Evolutionary conservation across 2,797 vertebrate species (phyloP).

Genomic region (Pangasius macronema): DNA sequence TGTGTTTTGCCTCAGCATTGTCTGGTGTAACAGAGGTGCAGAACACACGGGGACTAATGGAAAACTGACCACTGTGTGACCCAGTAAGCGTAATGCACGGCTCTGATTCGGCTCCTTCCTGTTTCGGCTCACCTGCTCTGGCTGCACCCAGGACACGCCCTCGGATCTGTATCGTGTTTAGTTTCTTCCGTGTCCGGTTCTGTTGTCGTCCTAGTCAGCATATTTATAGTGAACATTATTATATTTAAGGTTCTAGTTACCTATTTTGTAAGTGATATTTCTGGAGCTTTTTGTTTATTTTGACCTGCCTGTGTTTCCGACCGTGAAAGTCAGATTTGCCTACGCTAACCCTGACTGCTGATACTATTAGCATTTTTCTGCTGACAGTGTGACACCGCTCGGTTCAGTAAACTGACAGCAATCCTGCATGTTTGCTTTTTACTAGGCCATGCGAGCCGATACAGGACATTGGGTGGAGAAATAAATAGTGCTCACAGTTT

Average conservation of each 20-base stretch:
- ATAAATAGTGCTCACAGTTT: neutral
- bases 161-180: neutral
- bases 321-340: neutral
- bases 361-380: neutral
- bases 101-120: slow-evolving; percentile 3
- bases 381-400: neutral
- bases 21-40: slow-evolving; percentile 6
- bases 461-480: neutral
- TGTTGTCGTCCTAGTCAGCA: neutral
- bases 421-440: slow-evolving; percentile 1
- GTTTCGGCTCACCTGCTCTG: neutral
- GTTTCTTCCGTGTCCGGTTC: neutral
- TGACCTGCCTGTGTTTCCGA: neutral
- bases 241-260: neutral
- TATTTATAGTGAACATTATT: neutral
- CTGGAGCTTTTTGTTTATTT: neutral
- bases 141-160: slow-evolving; percentile 2
- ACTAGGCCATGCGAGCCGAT: neutral
- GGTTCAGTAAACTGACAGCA: neutral
- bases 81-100: neutral
- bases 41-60: neutral
- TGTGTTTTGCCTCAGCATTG: slow-evolving; percentile 19
- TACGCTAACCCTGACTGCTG: neutral
- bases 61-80: neutral
- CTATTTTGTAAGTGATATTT: neutral